phyloP scores from a whole-genome alignment of 2,113 vertebrate genomes.

The Epinephelus fuscoguttatus region DNA sequence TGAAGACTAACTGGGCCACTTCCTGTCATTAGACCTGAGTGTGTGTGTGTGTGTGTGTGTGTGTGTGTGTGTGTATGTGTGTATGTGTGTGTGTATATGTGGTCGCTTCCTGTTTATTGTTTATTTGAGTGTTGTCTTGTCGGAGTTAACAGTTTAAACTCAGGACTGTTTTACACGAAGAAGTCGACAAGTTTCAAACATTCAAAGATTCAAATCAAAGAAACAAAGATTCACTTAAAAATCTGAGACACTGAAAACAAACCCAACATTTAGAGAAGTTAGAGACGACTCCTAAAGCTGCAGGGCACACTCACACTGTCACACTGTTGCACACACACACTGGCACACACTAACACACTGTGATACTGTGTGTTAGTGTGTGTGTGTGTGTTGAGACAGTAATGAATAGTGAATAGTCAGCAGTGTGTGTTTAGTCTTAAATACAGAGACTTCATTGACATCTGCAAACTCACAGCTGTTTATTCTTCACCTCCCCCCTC shows the following conservation, averaged over 20 bases:
- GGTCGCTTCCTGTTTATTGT: slow-evolving; percentile 56
- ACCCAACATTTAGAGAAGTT: too few species aligned
- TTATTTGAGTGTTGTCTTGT: too few species aligned
- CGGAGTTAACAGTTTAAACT: too few species aligned
- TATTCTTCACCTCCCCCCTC: slow-evolving; percentile 12
- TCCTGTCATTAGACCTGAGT: slow-evolving; percentile 59
- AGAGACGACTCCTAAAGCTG: too few species aligned
- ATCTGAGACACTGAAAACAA: too few species aligned
- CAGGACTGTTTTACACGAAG: too few species aligned
- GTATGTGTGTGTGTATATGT: slow-evolving; percentile 7
- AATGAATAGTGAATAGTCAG: slow-evolving; percentile 72
- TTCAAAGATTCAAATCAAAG: too few species aligned
- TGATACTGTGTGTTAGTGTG: slow-evolving; percentile 6
- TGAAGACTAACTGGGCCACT: slow-evolving; percentile 40
- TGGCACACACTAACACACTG: not conserved
- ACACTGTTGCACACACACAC: not conserved
- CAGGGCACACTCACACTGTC: too few species aligned
- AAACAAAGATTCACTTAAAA: too few species aligned
- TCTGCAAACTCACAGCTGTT: slow-evolving; percentile 60
- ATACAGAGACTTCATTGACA: slow-evolving; percentile 65
- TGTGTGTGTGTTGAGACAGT: slow-evolving; percentile 14
- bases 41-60: not conserved
- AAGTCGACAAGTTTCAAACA: too few species aligned
- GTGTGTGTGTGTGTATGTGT: not conserved
- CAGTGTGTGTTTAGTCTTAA: slow-evolving; percentile 62